phyloP scores from a whole-genome alignment of 2,888 invertebrate genomes.

The Melinaea menophilus region DNA sequence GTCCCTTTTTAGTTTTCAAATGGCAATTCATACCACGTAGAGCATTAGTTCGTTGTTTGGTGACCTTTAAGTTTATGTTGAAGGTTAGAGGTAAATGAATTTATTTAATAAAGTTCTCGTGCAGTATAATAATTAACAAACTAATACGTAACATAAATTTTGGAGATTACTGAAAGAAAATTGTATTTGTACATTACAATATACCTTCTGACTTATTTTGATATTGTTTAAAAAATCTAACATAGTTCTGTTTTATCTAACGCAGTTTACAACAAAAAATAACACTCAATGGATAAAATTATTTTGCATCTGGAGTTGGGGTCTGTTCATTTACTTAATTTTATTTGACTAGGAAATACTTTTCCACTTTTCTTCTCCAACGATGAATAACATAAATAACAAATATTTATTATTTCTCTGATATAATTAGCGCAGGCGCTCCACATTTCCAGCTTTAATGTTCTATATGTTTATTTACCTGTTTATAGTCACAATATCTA shows the following conservation, averaged over 20 bases:
- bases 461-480: slow-evolving; percentile 24
- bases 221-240: no score
- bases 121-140: background rate
- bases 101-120: background rate
- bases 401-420: slow-evolving; percentile 43
- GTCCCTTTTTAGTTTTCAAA: no score
- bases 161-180: background rate
- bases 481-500: slow-evolving; percentile 34
- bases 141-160: background rate
- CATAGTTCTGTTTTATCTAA: no score
- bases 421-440: slow-evolving; percentile 45
- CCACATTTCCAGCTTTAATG: slow-evolving; percentile 37
- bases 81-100: slow-evolving; percentile 20
- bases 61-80: slow-evolving; percentile 15
- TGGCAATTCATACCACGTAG: no score
- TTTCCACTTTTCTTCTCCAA: slow-evolving; percentile 23
- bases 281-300: no score
- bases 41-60: slow-evolving; percentile 13
- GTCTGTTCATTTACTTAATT: no score
- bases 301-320: no score
- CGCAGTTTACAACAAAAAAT: no score
- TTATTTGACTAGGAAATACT: no score
- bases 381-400: slow-evolving; percentile 44
- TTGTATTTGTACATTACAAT: background rate
- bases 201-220: no score